phyloP scores from a whole-genome alignment of 2,113 vertebrate genomes.

The Lagopus muta region DNA sequence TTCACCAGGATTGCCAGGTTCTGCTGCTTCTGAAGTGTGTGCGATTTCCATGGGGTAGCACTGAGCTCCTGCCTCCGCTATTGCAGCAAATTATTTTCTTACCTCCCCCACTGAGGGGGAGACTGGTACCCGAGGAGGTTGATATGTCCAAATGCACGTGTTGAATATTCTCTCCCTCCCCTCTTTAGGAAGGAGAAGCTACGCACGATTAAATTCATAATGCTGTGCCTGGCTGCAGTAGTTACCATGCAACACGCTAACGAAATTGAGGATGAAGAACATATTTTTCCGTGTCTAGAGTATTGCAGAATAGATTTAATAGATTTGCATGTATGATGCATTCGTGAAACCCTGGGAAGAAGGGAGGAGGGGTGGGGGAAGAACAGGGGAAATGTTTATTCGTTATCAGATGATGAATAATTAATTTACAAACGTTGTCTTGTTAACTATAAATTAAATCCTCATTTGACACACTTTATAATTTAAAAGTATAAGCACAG shows the following conservation, averaged over 20 bases:
- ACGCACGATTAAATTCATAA: constrained; percentile 5
- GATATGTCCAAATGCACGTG: not conserved
- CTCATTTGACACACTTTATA: constrained; percentile 64
- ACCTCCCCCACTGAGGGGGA: not conserved
- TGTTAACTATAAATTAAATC: constrained; percentile 73
- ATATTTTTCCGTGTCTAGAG: constrained; percentile 42
- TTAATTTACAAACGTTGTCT: constrained; percentile 65
- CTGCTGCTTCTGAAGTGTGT: not conserved
- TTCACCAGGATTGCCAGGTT: not conserved
- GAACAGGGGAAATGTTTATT: constrained; percentile 21
- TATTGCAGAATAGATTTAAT: constrained; percentile 41
- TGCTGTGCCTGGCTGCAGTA: constrained; percentile 32
- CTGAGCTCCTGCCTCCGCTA: not conserved
- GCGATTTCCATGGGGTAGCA: not conserved
- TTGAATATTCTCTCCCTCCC: not conserved
- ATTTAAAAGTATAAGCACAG: constrained; percentile 41
- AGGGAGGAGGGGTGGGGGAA: not conserved
- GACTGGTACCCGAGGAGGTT: not conserved
- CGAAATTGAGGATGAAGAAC: constrained; percentile 28
- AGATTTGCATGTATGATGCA: constrained; percentile 11
- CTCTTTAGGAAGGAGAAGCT: not conserved
- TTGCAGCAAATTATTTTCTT: constrained; percentile 21
- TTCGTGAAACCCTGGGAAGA: constrained; percentile 32
- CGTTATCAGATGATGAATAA: constrained; percentile 66
- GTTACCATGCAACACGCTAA: constrained; percentile 50